Evolutionary conservation across 2,888 invertebrate species (phyloP).

Genomic region (Caenorhabditis drosophilae): DNA sequence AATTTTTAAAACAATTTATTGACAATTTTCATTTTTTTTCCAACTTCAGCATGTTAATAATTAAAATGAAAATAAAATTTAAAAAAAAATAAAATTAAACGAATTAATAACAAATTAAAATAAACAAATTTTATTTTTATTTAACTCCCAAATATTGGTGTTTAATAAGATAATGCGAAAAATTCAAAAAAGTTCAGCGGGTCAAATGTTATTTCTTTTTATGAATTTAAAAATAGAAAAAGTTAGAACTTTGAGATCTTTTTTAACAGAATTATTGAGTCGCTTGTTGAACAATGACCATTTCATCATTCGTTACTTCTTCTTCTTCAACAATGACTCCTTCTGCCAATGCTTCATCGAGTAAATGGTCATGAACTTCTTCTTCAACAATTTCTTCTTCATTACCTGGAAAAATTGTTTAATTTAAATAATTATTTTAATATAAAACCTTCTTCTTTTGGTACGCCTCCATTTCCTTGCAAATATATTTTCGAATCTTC

Average conservation of each 20-base stretch:
- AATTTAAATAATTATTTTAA: background rate
- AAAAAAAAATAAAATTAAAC: too few relatives aligned
- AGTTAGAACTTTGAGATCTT: too few relatives aligned
- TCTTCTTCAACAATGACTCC: constrained; percentile 2
- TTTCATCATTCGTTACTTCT: background rate
- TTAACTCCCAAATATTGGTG: background rate
- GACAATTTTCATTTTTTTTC: too few relatives aligned
- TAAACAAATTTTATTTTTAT: too few relatives aligned
- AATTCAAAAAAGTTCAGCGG: background rate
- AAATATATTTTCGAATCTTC: constrained; percentile 9
- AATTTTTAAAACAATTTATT: too few relatives aligned
- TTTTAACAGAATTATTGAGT: too few relatives aligned
- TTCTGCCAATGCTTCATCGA: background rate
- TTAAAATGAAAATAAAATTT: too few relatives aligned
- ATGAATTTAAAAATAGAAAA: background rate
- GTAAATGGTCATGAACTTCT: constrained; percentile 18
- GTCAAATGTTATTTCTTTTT: background rate
- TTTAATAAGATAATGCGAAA: background rate
- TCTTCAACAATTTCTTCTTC: constrained; percentile 33
- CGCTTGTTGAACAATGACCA: background rate
- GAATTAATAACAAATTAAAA: too few relatives aligned
- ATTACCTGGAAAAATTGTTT: constrained; percentile 7
- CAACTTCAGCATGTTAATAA: too few relatives aligned
- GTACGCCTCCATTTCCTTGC: background rate
- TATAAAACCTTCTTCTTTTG: background rate